phyloP scores from a whole-genome alignment of 2,113 vertebrate genomes.

The Xiphias gladius region DNA sequence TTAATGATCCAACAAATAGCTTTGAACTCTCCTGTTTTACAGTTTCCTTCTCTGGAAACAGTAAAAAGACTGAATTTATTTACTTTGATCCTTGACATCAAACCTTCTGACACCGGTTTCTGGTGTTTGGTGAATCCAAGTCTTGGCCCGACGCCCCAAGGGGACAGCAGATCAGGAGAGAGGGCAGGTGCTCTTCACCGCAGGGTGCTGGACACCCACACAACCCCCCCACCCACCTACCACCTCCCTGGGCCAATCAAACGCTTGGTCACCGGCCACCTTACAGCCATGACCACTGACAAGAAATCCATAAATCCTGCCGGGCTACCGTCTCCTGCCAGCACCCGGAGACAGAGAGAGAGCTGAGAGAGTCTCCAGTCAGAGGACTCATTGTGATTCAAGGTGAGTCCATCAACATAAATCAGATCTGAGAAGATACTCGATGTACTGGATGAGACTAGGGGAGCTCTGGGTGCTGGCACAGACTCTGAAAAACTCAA shows the following conservation, averaged over 20 bases:
- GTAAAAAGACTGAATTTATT: conserved; percentile 3
- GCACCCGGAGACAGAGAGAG: conserved; percentile 4
- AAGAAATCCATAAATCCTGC: conserved; percentile 52
- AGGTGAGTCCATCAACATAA: conserved; percentile 58
- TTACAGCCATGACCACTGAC: conserved; percentile 34
- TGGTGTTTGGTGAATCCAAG: neutral
- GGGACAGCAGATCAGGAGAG: conserved; percentile 39
- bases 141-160: conserved; percentile 17
- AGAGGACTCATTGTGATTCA: conserved; percentile 43
- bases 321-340: conserved; percentile 37
- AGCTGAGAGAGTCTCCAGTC: neutral
- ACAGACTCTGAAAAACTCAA: conserved; percentile 44
- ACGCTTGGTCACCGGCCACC: conserved; percentile 21
- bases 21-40: neutral
- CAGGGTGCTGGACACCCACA: conserved; percentile 38
- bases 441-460: neutral
- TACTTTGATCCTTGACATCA: neutral
- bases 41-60: neutral
- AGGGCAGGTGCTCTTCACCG: conserved; percentile 65
- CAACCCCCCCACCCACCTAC: neutral
- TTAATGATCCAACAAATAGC: neutral
- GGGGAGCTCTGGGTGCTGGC: conserved; percentile 35
- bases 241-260: conserved; percentile 50
- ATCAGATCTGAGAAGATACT: conserved; percentile 39
- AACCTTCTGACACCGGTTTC: neutral